Conservation (phyloP, 1,140 invertebrate species). For the Macrocentrus cingulum region DNA sequence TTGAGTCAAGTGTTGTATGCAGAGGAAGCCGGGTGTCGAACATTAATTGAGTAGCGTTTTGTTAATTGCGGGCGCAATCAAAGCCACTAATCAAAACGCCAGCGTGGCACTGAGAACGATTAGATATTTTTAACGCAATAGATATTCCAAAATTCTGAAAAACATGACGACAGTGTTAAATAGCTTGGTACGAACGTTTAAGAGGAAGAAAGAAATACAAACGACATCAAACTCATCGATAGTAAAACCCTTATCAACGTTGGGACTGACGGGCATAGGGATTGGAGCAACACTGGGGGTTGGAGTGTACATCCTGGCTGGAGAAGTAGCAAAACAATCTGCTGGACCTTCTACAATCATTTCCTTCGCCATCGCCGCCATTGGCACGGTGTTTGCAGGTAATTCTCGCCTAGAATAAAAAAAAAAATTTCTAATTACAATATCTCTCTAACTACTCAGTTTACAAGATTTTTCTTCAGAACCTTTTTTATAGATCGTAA, state of each 20-base stretch:
- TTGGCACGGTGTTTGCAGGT: slow-evolving; percentile 85
- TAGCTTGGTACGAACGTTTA: slow-evolving; percentile 32
- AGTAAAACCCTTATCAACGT: slow-evolving; percentile 70
- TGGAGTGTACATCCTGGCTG: slow-evolving; percentile 86
- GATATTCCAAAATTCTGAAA: slow-evolving; percentile 5
- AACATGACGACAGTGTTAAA: slow-evolving; percentile 9
- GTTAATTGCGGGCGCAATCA: too few species aligned
- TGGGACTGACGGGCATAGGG: slow-evolving; percentile 77
- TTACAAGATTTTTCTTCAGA: too few species aligned
- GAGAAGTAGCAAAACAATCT: slow-evolving; percentile 76
- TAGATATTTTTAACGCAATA: too few species aligned
- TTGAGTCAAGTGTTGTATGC: too few species aligned
- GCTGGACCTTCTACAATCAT: slow-evolving; percentile 82
- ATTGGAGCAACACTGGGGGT: slow-evolving; percentile 86
- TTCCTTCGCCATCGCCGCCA: slow-evolving; percentile 81
- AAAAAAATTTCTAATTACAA: too few species aligned
- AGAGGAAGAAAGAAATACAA: slow-evolving; percentile 38
- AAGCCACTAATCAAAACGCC: too few species aligned
- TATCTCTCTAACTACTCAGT: too few species aligned
- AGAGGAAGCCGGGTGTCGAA: too few species aligned
- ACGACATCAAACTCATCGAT: slow-evolving; percentile 50
- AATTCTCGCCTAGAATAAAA: slow-evolving; percentile 21
- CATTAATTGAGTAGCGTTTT: too few species aligned
- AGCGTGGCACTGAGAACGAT: too few species aligned
- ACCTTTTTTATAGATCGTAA: too few species aligned